Percentiles rank a stretch among this genome's conserved stretches.
These are phyloP conservation scores for Triplophysa rosa DNA, from an alignment of 2,113 vertebrate species.

Conservation along the genomic window DNA sequence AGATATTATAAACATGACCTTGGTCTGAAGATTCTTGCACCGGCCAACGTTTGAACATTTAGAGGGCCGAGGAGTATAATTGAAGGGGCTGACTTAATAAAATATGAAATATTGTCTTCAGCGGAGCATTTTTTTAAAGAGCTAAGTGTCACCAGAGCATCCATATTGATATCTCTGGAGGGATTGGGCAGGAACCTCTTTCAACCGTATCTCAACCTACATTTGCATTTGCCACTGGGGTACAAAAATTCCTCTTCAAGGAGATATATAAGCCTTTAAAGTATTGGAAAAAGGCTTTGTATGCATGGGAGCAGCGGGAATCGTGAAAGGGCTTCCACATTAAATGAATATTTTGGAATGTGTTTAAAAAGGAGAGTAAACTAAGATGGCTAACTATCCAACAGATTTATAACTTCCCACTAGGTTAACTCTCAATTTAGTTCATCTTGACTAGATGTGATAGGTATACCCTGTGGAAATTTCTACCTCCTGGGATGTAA, in stretches of 20 bases:
- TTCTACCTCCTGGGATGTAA: neutral
- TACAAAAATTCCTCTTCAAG: conserved; percentile 19
- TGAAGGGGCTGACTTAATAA: conserved; percentile 41
- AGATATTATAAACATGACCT: conserved; percentile 46
- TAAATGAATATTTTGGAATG: conserved; percentile 3
- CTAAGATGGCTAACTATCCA: neutral
- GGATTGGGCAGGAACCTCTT: conserved; percentile 29
- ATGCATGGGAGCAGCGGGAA: neutral
- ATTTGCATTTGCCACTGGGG: conserved; percentile 42
- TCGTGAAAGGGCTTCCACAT: neutral
- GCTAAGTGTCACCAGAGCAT: conserved; percentile 33
- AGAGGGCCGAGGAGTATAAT: neutral
- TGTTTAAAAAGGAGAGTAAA: conserved; percentile 1
- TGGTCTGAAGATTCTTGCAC: conserved; percentile 11
- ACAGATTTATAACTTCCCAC: neutral
- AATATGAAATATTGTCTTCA: conserved; percentile 41
- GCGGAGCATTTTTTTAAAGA: conserved; percentile 27
- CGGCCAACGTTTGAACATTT: neutral
- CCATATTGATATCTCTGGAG: conserved; percentile 38
- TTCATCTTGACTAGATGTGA: conserved; percentile 30
- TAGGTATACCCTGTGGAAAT: neutral
- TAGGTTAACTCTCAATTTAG: neutral
- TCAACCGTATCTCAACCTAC: conserved; percentile 24
- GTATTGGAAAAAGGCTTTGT: neutral
- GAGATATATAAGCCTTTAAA: neutral